Percentiles rank a stretch among this genome's conserved stretches.
These are phyloP conservation scores for Lymantria dispar DNA, from an alignment of 2,888 invertebrate species.

Conservation along the genomic window DNA sequence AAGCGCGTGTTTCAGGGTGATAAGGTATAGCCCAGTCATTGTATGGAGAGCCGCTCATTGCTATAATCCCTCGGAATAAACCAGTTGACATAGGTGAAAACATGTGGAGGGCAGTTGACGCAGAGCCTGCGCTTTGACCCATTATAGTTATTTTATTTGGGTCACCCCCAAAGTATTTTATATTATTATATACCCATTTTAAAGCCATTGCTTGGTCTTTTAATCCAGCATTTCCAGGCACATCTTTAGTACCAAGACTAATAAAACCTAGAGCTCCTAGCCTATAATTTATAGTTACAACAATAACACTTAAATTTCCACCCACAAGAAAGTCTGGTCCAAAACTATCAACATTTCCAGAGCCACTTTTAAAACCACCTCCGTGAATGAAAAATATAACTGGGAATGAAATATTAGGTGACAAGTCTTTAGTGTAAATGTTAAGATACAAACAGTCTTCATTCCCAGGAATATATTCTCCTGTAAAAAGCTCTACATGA, in stretches of 20 bases:
- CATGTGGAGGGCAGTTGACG: conserved; percentile 38
- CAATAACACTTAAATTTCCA: conserved; percentile 59
- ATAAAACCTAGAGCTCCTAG: conserved; percentile 79
- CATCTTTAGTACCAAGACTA: conserved; percentile 72
- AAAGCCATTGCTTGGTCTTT: conserved; percentile 60
- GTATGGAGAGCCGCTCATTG: conserved; percentile 29
- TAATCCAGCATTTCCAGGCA: conserved; percentile 83
- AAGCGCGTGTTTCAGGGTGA: conserved; percentile 39
- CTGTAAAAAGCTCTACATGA: conserved; percentile 24
- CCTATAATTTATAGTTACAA: conserved; percentile 82
- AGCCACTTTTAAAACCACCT: conserved; percentile 48
- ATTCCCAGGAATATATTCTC: conserved; percentile 36
- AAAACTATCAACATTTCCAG: conserved; percentile 65
- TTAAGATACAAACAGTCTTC: conserved; percentile 58
- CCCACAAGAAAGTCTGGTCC: conserved; percentile 79
- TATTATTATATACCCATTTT: conserved; percentile 48
- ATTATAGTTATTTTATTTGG: conserved; percentile 46
- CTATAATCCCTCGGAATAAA: conserved; percentile 48
- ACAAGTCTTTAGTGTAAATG: conserved; percentile 41
- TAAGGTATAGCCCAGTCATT: conserved; percentile 44
- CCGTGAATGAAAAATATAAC: conserved; percentile 63
- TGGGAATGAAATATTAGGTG: conserved; percentile 23
- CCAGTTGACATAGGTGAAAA: conserved; percentile 55
- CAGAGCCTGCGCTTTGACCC: conserved; percentile 52
- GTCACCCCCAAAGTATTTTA: conserved; percentile 48